phyloP scores from a whole-genome alignment of 2,113 vertebrate genomes.

The Catharus minimus region DNA sequence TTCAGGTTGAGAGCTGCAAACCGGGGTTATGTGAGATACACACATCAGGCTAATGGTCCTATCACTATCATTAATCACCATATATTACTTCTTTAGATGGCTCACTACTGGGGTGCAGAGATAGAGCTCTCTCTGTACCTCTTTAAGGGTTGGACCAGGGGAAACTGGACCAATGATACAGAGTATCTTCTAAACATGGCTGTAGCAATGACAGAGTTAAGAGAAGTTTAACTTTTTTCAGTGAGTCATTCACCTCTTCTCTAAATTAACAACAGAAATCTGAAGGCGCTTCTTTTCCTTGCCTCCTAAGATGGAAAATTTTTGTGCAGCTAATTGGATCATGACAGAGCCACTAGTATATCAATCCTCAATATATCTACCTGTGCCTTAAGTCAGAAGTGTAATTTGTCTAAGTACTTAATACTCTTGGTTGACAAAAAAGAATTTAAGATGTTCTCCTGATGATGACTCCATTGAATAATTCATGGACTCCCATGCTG shows the following conservation, averaged over 20 bases:
- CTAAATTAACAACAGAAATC: neutral
- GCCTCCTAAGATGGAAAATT: neutral
- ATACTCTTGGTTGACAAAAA: neutral
- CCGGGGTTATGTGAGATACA: neutral
- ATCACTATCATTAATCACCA: neutral
- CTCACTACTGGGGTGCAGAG: neutral
- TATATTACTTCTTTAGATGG: neutral
- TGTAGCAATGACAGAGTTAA: neutral
- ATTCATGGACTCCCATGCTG: neutral
- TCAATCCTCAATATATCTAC: neutral
- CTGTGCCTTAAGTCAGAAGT: neutral
- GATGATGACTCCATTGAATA: neutral
- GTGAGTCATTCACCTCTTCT: neutral
- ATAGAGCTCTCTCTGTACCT: neutral
- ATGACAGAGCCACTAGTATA: neutral
- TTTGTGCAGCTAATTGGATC: neutral
- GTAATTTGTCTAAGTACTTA: neutral
- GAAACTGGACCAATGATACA: rapidly evolving
- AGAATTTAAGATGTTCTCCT: neutral
- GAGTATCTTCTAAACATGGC: neutral
- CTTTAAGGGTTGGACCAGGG: neutral
- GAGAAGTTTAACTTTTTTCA: neutral
- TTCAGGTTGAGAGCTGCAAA: neutral
- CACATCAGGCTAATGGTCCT: neutral
- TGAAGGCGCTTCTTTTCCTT: neutral